Evolutionary conservation across 2,888 invertebrate genomes (phyloP).

Genomic region (Ennomos erosarius): DNA sequence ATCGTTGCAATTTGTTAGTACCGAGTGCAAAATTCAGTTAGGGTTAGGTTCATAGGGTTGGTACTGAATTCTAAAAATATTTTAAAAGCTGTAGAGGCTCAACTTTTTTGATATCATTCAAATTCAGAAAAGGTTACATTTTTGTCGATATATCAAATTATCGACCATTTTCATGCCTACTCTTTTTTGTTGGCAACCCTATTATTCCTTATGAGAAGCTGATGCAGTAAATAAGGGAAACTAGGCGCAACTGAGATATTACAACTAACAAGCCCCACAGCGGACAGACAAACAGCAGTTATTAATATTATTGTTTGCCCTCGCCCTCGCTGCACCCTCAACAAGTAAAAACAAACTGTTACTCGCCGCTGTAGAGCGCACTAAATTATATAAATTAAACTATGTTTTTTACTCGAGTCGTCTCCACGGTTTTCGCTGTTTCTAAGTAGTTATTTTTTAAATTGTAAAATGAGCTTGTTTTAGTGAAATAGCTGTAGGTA

Average conservation of each 20-base stretch:
- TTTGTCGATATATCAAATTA: too few relatives aligned
- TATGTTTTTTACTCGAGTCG: conserved; percentile 1
- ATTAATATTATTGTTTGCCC: conserved; percentile 22
- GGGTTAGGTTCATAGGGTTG: conserved; percentile 4
- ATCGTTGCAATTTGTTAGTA: conserved; percentile 19
- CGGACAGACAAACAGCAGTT: too few relatives aligned
- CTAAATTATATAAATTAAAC: conserved; percentile 31
- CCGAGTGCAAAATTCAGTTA: conserved; percentile 18
- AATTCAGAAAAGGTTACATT: too few relatives aligned
- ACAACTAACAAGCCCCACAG: too few relatives aligned
- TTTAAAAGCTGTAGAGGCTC: neutral
- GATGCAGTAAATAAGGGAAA: too few relatives aligned
- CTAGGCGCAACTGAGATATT: too few relatives aligned
- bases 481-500: too few relatives aligned
- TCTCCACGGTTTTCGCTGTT: conserved; percentile 5
- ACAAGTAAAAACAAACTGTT: conserved; percentile 23
- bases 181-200: too few relatives aligned
- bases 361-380: conserved; percentile 10
- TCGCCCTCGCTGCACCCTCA: conserved; percentile 5
- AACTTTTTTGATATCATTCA: too few relatives aligned
- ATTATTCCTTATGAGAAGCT: too few relatives aligned
- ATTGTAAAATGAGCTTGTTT: neutral
- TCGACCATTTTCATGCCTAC: too few relatives aligned
- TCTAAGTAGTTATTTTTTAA: conserved; percentile 6
- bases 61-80: neutral